These are phyloP conservation scores for Atherinomorus stipes DNA, from an alignment of 2,113 vertebrate genomes.

Conservation along the genomic window DNA sequence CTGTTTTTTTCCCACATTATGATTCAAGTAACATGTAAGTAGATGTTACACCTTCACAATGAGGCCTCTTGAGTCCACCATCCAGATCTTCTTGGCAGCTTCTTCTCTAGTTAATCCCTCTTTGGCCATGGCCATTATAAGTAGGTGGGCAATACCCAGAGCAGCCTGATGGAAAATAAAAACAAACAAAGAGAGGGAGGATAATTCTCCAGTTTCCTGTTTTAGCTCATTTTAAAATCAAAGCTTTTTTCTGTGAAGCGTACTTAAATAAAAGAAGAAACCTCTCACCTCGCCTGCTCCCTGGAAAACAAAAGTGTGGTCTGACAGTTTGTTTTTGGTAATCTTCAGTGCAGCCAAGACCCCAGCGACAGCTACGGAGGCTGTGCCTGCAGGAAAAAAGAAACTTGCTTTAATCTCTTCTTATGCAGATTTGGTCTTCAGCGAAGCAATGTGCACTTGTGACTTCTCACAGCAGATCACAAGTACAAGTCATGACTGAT, in stretches of 20 bases:
- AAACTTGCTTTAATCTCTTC: background rate
- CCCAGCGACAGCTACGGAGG: constrained; percentile 94
- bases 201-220: background rate
- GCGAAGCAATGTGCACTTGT: background rate
- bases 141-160: constrained; percentile 92
- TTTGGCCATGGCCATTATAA: constrained; percentile 95
- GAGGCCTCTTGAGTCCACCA: constrained; percentile 96
- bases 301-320: constrained; percentile 97
- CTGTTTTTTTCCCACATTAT: background rate
- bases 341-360: constrained; percentile 92
- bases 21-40: background rate
- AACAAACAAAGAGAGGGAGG: background rate
- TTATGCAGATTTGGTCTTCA: background rate
- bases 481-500: background rate
- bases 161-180: constrained; percentile 85
- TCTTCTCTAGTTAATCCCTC: constrained; percentile 87
- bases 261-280: background rate
- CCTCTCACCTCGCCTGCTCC: constrained; percentile 93
- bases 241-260: constrained; percentile 2
- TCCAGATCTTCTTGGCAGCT: constrained; percentile 93
- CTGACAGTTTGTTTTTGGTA: constrained; percentile 91
- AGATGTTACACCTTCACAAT: constrained; percentile 90
- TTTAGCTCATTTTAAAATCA: background rate
- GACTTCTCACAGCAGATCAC: background rate
- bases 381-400: constrained; percentile 87